Evolutionary conservation across 2,113 vertebrate species (phyloP).

Genomic region (Gadus macrocephalus): DNA sequence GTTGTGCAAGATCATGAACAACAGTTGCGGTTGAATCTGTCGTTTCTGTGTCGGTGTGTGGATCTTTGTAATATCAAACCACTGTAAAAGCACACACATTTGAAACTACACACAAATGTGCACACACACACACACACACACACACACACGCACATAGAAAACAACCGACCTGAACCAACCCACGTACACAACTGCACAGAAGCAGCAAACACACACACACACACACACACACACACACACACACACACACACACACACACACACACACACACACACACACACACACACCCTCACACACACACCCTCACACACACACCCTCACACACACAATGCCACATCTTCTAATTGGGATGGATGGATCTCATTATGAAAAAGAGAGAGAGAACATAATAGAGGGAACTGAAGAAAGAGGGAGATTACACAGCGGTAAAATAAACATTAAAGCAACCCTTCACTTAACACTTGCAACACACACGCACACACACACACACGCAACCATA

Average conservation of each 20-base stretch:
- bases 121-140: neutral
- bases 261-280: constrained; percentile 14
- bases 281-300: neutral
- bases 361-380: constrained; percentile 58
- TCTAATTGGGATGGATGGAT: constrained; percentile 66
- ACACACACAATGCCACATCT: constrained; percentile 48
- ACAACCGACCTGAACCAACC: neutral
- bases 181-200: too few species aligned
- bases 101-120: neutral
- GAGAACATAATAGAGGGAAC: constrained; percentile 35
- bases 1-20: too few species aligned
- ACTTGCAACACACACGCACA: neutral
- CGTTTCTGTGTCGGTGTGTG: too few species aligned
- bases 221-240: constrained; percentile 25
- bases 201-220: constrained; percentile 8
- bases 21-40: too few species aligned
- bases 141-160: constrained; percentile 7
- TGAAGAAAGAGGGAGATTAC: constrained; percentile 23
- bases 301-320: constrained; percentile 31
- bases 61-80: too few species aligned
- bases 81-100: too few species aligned
- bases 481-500: constrained; percentile 19
- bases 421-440: neutral
- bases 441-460: neutral
- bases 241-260: constrained; percentile 24